A percentile compares a stretch with the other conserved stretches of the same genome.
phyloP scores from a whole-genome alignment of 2,113 vertebrate species.

The Malurus cyaneus region DNA sequence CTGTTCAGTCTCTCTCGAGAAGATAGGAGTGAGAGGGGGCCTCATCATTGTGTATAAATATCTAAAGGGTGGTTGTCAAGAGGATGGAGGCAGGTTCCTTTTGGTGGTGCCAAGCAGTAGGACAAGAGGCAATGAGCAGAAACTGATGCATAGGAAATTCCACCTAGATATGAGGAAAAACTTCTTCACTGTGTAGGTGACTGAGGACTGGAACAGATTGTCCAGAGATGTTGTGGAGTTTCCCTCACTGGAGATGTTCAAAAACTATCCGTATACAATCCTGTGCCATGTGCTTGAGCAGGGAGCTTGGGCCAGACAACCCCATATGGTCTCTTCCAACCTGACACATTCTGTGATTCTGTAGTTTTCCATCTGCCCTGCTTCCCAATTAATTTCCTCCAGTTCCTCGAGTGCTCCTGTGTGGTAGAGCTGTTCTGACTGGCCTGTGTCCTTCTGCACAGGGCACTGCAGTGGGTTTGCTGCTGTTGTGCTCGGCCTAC shows the following conservation, averaged over 20 bases:
- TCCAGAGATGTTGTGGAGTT: background rate
- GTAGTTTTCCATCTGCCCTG: accelerated
- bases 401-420: accelerated
- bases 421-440: background rate
- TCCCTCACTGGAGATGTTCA: background rate
- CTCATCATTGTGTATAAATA: background rate
- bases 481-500: accelerated
- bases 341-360: background rate
- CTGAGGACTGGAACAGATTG: background rate
- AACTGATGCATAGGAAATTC: background rate
- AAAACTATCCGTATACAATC: background rate
- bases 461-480: accelerated
- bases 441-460: accelerated
- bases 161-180: background rate
- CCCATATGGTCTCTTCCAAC: accelerated
- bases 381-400: accelerated
- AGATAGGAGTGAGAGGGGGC: no score
- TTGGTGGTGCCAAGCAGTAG: background rate
- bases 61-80: background rate
- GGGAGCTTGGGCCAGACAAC: background rate
- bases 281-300: background rate
- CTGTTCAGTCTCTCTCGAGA: no score
- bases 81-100: background rate
- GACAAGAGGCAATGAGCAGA: accelerated
- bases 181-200: background rate